phyloP scores from a whole-genome alignment of 2,888 invertebrate genomes.

The Pachydiplax longipennis region DNA sequence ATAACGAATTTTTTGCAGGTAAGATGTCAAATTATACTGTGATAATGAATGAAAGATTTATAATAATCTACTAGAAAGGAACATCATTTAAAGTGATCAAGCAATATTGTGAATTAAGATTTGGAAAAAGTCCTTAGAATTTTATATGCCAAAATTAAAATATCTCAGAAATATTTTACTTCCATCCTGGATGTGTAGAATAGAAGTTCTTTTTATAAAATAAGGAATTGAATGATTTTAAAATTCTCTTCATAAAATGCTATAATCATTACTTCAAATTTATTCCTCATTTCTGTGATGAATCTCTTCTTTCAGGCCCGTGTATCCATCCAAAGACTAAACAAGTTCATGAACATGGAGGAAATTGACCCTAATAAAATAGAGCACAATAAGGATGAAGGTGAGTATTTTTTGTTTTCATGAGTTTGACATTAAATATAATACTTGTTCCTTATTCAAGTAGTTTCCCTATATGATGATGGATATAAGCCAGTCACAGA shows the following conservation, averaged over 20 bases:
- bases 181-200: background rate
- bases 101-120: background rate
- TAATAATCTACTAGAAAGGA: background rate
- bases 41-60: conserved; percentile 44
- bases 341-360: conserved; percentile 64
- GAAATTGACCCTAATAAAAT: conserved; percentile 60
- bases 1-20: conserved; percentile 80
- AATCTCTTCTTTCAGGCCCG: conserved; percentile 56
- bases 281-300: background rate
- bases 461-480: background rate
- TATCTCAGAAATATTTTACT: background rate
- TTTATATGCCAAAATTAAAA: no score
- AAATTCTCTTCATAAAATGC: background rate
- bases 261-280: background rate
- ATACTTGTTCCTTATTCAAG: background rate
- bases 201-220: background rate
- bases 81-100: background rate
- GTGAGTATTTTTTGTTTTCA: conserved; percentile 57
- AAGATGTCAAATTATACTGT: conserved; percentile 57
- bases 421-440: conserved; percentile 53
- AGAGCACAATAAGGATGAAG: no score
- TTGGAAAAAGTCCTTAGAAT: background rate
- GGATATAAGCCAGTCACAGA: background rate
- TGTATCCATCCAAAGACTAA: conserved; percentile 66
- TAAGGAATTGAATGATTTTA: background rate